Evolutionary conservation across 2,113 vertebrate species (phyloP), one percentile per base, ranked within the genome.

Genomic region (Cyprinodon tularosa): DNA sequence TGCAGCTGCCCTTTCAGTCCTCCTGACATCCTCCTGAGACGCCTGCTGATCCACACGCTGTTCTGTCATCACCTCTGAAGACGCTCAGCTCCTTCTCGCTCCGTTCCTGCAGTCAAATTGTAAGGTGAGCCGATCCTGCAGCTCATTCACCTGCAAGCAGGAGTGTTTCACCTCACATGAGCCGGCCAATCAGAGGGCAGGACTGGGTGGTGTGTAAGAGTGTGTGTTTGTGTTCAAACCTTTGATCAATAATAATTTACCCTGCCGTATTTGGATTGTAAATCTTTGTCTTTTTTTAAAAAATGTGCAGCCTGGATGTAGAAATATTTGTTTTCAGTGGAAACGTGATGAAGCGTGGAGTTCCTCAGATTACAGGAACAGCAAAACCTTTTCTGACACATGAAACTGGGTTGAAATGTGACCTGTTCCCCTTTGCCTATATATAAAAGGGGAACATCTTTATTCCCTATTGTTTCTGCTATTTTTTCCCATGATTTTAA

Each of bases 151-250:
- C 88, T 88, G 82, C 62, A 40, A 22, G 85, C 50, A 78, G 87
- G 80, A 60, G 86, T 78, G 80, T 76, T 77, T 14, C 59, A 62
- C 62, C 37, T 86, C 82, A 74, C 22, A 0, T 82, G 76, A 80
- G 72, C 22, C 74, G 64, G 83, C 91, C 90, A 89, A 88, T 90
- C 81, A 83, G 60, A 68, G 0, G 3, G 50, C 65, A 66, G 69
- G 36, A 39, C 11, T 13, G 42, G 59, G 67, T 48, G 50, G 65
- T 38, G 71, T 57, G 62, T 68, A 50, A 13, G 14, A 0, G 68
- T 53, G 62, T 9, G 42, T 13, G 42, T 47, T 29, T 38, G 6
- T 5, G 10, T 77, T 83, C 47, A 66, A 84, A 88, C 86, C 82
- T 84, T 81, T 85, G 78, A 74, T 61, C 84, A 0, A 72, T 68